A percentile compares a stretch with the other conserved stretches of the same genome.
Evolutionary conservation across 2,113 vertebrate genomes (phyloP).

Genomic region (Cyprinus carpio): DNA sequence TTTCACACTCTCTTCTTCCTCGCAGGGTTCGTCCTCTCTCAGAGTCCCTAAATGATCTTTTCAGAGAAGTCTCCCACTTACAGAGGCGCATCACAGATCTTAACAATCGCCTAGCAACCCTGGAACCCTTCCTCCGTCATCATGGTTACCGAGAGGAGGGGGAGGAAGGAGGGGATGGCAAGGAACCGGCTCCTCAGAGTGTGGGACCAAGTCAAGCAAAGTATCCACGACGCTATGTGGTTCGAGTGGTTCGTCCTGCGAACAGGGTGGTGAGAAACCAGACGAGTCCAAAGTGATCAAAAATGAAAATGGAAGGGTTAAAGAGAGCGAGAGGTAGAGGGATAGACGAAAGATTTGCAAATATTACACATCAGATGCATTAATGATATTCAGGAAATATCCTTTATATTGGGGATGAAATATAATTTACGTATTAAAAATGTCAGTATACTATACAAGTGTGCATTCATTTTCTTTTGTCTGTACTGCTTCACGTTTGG

Average conservation of each 20-base stretch:
- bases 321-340: constrained; percentile 48
- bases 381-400: constrained; percentile 34
- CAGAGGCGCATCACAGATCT: constrained; percentile 78
- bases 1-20: constrained; percentile 54
- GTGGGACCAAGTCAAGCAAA: constrained; percentile 52
- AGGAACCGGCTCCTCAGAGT: constrained; percentile 52
- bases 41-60: constrained; percentile 79
- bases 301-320: constrained; percentile 51
- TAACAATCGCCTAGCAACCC: constrained; percentile 77
- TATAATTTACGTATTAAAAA: background rate
- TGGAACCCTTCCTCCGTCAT: constrained; percentile 77
- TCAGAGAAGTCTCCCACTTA: constrained; percentile 78
- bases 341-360: background rate
- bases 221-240: constrained; percentile 49
- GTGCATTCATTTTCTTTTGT: constrained; percentile 3
- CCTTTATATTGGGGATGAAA: background rate
- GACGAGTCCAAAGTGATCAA: constrained; percentile 67
- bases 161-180: constrained; percentile 49
- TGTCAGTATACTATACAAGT: background rate
- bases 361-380: constrained; percentile 14
- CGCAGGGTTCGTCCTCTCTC: constrained; percentile 79
- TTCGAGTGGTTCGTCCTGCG: constrained; percentile 26
- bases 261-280: constrained; percentile 64
- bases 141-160: constrained; percentile 72
- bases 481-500: constrained; percentile 32